Conservation (phyloP, 2,797 vertebrate species). For the Gallinago stenura region DNA sequence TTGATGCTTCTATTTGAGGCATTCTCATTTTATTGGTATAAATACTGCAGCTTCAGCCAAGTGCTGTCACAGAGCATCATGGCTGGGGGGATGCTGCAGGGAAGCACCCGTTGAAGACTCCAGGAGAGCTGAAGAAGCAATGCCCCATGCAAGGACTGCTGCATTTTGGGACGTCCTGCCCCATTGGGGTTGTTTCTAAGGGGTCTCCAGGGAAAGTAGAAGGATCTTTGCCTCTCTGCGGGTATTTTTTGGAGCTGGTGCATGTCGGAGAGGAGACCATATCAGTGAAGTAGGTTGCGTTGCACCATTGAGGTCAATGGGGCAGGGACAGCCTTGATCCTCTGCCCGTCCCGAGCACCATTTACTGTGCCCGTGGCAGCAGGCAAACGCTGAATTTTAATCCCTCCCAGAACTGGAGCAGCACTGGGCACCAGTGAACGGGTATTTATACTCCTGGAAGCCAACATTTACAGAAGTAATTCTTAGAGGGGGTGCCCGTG, state of each 20-base stretch:
- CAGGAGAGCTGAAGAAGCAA: not conserved
- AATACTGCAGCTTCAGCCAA: accelerated
- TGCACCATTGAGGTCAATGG: accelerated
- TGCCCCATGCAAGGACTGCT: not conserved
- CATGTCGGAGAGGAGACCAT: not conserved
- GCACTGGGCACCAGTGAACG: not conserved
- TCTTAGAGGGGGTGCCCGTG: not conserved
- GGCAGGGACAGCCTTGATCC: accelerated
- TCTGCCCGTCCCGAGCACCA: not conserved
- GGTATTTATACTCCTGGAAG: constrained; percentile 6
- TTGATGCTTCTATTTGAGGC: accelerated
- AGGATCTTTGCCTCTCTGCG: not conserved
- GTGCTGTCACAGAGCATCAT: accelerated
- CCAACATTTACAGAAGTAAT: not conserved
- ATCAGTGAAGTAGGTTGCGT: not conserved
- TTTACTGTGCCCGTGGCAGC: not conserved
- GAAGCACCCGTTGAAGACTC: not conserved
- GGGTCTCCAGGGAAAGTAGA: not conserved
- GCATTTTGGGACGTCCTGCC: not conserved
- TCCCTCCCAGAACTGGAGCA: not conserved
- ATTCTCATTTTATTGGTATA: not conserved
- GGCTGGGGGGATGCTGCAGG: accelerated
- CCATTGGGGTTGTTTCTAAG: not conserved
- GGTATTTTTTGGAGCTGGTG: not conserved
- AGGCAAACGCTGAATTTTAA: no score